Evolutionary conservation across 2,797 vertebrate species (phyloP), one percentile per base, ranked within the genome.

Genomic region (Orientallactaga sibirica): DNA sequence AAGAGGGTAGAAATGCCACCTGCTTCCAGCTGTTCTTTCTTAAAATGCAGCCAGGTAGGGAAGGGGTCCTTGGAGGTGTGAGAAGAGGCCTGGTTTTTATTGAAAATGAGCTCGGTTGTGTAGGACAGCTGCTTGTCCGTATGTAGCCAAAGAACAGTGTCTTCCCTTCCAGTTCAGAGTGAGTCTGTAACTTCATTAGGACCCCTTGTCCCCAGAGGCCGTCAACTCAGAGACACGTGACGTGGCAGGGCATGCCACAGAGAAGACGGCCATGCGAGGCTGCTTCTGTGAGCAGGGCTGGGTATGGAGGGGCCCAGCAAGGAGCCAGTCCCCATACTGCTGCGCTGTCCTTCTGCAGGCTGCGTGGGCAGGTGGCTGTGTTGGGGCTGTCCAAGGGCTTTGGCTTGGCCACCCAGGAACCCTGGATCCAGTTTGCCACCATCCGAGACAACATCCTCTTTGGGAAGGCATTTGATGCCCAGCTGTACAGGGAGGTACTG

Each of bases 401-500:
- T 67, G 99, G 99, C 55, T 98, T 99, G 94, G 98, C 98, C 18
- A 97, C 98, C 3, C 99, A 99, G 98, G 99, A 99, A 94, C 98
- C 99, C 24, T 99, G 99, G 99, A 99, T 99, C 97, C 99, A 99
- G 97, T 99, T 99, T 78, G 98, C 99, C 77, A 99, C 99, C 27
- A 98, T 99, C 48, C 98, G 98, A 43, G 99, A 99, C 97, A 99
- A 99, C 98, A 99, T 99, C 95, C 98, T 99, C 94, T 99, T 99
- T 94, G 99, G 99, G 80, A 99, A 97, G 96, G 96, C 98, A 33
- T 99, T 99, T 64, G 96, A 99, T 27, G 97, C 98, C 37, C 94
- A 61, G 70, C 98, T 99, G 61, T 99, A 99, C 70, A 96, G 98
- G 93, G 96, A 98, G 14, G 99, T 99, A 94, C 97, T 99, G 12